Evolutionary conservation across 1,140 invertebrate genomes (phyloP), one percentile per base, ranked within the genome.

Genomic region (Macrostomum lignano): DNA sequence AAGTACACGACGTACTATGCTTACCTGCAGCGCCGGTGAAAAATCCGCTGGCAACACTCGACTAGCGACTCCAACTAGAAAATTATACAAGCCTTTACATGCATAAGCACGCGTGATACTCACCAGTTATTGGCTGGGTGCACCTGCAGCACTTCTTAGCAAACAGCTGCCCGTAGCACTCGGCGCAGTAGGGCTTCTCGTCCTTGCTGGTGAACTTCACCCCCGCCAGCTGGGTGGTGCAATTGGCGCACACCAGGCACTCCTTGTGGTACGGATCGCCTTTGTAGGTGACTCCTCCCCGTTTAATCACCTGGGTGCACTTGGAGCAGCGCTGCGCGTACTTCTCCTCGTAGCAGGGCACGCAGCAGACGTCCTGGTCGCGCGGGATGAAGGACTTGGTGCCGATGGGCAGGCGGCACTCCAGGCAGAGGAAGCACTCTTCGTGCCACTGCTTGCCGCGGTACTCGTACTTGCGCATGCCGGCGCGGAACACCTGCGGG

Each of bases 381-480:
- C 84, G 69, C 22, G 88, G 88, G 60, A 96, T 93, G 63, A 96
- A 98, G 59, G 79, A 91, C 66, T 88, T 91, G 47, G 86, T 96
- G 38, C 88, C 86, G 47, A 98, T 98, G 31, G 88, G 72, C 45
- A 73, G 74, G 60, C 84, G 86, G 67, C 91, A 98, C 10, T 84
- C 74, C 41, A 74, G 74, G 64, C 88, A 98, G 52, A 74, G 77
- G 72, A 98, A 98, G 51, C 91, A 98, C 53, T 93, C 84, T 66
- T 98, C 88, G 60, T 98, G 91, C 86, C 86, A 98, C 58, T 96
- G 86, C 43, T 86, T 68, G 14, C 84, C 93, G 67, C 94, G 94
- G 68, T 98, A 98, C 61, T 98, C 88, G 84, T 96, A 94, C 67
- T 98, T 98, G 69, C 96, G 96, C 51, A 84, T 94, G 38, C 88